Evolutionary conservation across 2,113 vertebrate species (phyloP), one percentile per base, ranked within the genome.

Genomic region (Acinonyx jubatus): DNA sequence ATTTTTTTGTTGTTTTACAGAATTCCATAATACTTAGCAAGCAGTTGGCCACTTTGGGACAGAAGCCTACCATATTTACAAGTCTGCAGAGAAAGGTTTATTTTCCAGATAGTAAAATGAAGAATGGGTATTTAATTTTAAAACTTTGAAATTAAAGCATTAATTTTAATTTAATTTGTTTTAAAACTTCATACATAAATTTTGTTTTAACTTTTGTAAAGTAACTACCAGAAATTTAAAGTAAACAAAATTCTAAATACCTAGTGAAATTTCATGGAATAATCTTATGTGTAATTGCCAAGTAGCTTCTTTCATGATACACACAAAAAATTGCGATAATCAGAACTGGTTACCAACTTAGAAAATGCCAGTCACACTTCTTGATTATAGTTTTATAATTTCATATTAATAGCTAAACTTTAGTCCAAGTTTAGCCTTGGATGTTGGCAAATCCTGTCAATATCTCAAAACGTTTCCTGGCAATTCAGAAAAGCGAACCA

Each of bases 91-190:
- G 0, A 33, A 89, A 18, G 33, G 0, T 0, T 5, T 97, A 96
- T 36, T 0, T 1, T 29, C 2, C 97, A 65, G 0, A 27, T 4
- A 0, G 0, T 3, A 29, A 4, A 21, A 19, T 41, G 16, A 0
- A 13, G 1, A 33, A 94, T 21, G 97, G 98, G 98, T 98, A 98
- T 93, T 98, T 96, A 63, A 71, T 73, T 97, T 96, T 94, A 69
- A 1, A 71, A 66, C 91, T 94, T 88, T 45, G 45, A 45, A 45
- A 45, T 45, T 45, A 45, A 45, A 45, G 45, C 45, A 45, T 45
- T 9, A 9, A 8, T 45, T 45, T 45, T 45, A 45, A 45, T 45
- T 45, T 45, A 45, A 45, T 45, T 45, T 45, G 45, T 73, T 97
- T 96, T 94, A 69, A 1, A 71, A 66, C 91, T 94, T 88, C 52